Conservation (phyloP, 2,797 vertebrate genomes). For the Hapalemur alaotrensis region DNA sequence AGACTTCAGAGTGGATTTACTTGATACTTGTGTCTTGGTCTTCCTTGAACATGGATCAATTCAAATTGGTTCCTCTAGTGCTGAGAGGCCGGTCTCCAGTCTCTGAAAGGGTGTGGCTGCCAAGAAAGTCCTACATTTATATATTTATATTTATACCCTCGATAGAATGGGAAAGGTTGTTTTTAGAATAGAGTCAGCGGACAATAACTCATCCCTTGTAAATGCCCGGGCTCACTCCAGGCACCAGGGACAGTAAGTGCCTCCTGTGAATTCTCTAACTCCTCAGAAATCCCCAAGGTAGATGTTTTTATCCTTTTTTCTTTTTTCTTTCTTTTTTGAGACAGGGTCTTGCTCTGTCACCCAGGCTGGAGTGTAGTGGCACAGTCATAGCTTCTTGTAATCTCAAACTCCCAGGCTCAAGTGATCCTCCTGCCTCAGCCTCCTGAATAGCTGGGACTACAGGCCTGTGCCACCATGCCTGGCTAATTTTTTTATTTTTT, state of each 20-base stretch:
- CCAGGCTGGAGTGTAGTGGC: background rate
- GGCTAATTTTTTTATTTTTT: background rate
- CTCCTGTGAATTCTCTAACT: background rate
- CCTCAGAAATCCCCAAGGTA: background rate
- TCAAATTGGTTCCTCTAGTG: background rate
- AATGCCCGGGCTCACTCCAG: background rate
- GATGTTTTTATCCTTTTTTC: background rate
- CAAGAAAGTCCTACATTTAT: background rate
- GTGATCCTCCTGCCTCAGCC: background rate
- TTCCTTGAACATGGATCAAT: background rate
- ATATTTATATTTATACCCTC: background rate
- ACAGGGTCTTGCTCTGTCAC: background rate
- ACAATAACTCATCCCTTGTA: background rate
- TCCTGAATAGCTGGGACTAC: background rate
- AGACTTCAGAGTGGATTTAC: slow-evolving; percentile 17
- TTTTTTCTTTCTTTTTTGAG: background rate
- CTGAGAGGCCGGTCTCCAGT: background rate
- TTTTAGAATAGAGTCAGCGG: background rate
- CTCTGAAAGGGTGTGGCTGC: background rate
- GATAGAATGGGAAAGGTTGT: background rate
- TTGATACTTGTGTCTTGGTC: background rate
- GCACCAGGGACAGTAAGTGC: background rate
- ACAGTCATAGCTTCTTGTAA: background rate
- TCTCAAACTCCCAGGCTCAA: background rate
- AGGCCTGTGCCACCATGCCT: rapidly evolving